These are phyloP conservation scores for Prochilodus magdalenae DNA, from an alignment of 2,113 vertebrate genomes.

Conservation along the genomic window DNA sequence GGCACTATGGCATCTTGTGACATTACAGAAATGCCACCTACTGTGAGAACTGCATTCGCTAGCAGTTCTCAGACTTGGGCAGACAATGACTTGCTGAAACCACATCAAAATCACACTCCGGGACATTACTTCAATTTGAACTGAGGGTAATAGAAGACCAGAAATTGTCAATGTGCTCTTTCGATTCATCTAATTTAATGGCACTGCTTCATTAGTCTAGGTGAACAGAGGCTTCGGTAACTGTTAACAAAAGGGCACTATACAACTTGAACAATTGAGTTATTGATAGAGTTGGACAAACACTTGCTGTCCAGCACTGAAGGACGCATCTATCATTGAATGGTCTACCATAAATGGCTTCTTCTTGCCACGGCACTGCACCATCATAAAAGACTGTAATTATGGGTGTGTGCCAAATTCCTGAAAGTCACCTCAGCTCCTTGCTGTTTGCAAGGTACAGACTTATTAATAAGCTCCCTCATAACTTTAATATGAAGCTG, in stretches of 20 bases:
- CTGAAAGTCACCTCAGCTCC: conserved; percentile 74
- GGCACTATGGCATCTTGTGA: conserved; percentile 32
- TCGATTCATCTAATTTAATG: conserved; percentile 60
- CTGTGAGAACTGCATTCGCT: conserved; percentile 46
- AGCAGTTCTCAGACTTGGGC: conserved; percentile 43
- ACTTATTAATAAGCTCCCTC: conserved; percentile 44
- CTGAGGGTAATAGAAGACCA: conserved; percentile 50
- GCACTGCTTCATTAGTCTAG: conserved; percentile 52
- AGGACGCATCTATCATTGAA: conserved; percentile 63
- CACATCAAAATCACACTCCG: conserved; percentile 47
- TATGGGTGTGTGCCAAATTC: conserved; percentile 72
- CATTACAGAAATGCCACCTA: conserved; percentile 51
- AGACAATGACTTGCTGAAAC: conserved; percentile 40
- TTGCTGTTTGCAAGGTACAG: conserved; percentile 58
- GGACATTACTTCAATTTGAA: conserved; percentile 57
- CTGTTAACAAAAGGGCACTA: conserved; percentile 59
- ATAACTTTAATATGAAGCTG: conserved; percentile 43
- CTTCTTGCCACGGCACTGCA: conserved; percentile 61
- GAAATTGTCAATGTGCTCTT: conserved; percentile 50
- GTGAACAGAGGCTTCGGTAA: conserved; percentile 60
- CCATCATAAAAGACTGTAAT: conserved; percentile 68
- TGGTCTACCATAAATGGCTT: conserved; percentile 55
- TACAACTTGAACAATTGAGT: conserved; percentile 57
- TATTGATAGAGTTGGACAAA: conserved; percentile 62
- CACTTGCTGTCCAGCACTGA: conserved; percentile 52